Evolutionary conservation across 2,797 vertebrate genomes (phyloP).

Genomic region (Typhlichthys eigenmanni): DNA sequence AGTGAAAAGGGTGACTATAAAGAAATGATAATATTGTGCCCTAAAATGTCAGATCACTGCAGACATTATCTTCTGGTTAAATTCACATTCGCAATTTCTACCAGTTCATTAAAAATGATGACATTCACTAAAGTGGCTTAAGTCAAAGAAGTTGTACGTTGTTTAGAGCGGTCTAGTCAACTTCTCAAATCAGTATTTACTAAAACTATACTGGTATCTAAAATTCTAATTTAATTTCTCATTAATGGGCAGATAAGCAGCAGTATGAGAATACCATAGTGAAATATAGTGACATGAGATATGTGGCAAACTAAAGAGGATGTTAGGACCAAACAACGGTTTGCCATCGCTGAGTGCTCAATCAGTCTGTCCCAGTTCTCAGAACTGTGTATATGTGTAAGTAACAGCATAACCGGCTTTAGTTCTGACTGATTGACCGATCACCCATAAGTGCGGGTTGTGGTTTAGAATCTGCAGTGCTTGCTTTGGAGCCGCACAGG

Average conservation of each 20-base stretch:
- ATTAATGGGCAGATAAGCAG: not conserved
- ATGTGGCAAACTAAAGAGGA: constrained; percentile 24
- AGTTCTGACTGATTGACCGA: too few species aligned
- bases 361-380: constrained; percentile 18
- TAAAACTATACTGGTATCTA: too few species aligned
- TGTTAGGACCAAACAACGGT: constrained; percentile 19
- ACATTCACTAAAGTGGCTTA: too few species aligned
- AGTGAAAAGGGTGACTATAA: constrained; percentile 45
- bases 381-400: too few species aligned
- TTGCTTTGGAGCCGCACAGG: too few species aligned
- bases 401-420: too few species aligned
- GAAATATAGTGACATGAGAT: constrained; percentile 34
- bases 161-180: not conserved
- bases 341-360: constrained; percentile 25
- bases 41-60: not conserved
- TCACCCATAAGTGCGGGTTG: too few species aligned
- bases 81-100: not conserved
- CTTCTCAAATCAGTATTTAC: constrained; percentile 14
- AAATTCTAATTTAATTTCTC: not conserved
- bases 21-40: constrained; percentile 28
- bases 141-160: too few species aligned
- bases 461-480: too few species aligned
- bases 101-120: too few species aligned
- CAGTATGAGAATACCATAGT: constrained; percentile 7
- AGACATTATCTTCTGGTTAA: not conserved